phyloP scores from a whole-genome alignment of 1,140 invertebrate genomes.

The Trichonephila inaurata region DNA sequence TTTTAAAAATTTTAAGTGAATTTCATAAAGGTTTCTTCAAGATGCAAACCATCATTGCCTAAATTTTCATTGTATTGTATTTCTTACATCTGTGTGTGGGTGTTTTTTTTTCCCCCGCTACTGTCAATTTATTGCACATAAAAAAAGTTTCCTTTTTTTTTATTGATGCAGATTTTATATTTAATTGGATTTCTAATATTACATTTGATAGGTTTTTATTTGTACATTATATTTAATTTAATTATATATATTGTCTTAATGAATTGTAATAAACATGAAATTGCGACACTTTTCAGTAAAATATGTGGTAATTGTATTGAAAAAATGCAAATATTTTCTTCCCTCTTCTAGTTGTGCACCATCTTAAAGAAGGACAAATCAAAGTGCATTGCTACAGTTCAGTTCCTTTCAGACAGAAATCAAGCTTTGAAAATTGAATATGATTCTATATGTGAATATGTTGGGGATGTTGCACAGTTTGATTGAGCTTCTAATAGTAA shows the following conservation, averaged over 20 bases:
- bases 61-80: no score
- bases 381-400: slow-evolving; percentile 79
- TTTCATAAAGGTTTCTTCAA: no score
- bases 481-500: slow-evolving; percentile 22
- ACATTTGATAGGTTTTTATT: no score
- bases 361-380: slow-evolving; percentile 80
- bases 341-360: slow-evolving; percentile 79
- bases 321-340: not conserved
- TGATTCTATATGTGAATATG: slow-evolving; percentile 82
- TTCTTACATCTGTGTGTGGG: no score
- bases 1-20: no score
- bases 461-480: slow-evolving; percentile 78
- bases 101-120: no score
- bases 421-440: slow-evolving; percentile 80
- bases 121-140: no score
- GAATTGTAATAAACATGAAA: not conserved
- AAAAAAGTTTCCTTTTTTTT: no score
- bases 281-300: not conserved
- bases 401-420: slow-evolving; percentile 80
- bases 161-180: no score
- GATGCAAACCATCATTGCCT: no score
- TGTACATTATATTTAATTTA: no score
- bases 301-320: not conserved
- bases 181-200: no score
- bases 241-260: not conserved